Conservation (phyloP, 2,113 vertebrate species). For the Caretta caretta region DNA sequence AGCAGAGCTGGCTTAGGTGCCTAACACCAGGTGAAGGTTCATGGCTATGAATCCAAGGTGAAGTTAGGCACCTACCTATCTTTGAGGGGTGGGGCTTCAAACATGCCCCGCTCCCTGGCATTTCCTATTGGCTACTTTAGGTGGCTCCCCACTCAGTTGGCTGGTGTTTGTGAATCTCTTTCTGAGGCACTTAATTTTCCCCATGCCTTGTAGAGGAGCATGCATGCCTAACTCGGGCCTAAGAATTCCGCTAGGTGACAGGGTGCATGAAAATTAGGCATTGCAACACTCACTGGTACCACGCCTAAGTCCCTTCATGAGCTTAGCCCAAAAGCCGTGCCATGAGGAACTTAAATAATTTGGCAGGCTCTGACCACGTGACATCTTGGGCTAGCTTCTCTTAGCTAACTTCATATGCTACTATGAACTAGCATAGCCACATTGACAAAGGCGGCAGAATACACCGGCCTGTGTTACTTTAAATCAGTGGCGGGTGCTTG, state of each 20-base stretch:
- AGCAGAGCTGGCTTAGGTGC: background rate
- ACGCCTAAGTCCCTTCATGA: background rate
- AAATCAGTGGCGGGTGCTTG: background rate
- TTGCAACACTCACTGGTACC: background rate
- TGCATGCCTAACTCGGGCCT: background rate
- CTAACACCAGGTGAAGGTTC: background rate
- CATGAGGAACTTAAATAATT: background rate
- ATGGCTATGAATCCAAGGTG: background rate
- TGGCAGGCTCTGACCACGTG: background rate
- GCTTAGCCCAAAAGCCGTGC: background rate
- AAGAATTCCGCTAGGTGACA: background rate
- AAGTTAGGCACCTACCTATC: background rate
- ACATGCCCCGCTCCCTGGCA: background rate
- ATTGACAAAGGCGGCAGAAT: background rate
- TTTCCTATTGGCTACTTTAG: background rate
- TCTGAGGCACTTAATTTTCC: no score
- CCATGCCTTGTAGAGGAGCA: background rate
- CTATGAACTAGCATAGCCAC: rapidly evolving
- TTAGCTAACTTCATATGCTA: background rate
- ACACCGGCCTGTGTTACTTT: background rate
- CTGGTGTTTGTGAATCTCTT: background rate
- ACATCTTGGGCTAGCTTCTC: background rate
- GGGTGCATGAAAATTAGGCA: background rate
- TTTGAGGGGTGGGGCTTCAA: background rate
- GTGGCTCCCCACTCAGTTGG: background rate